Evolutionary conservation across 2,888 invertebrate genomes (phyloP).

Genomic region (Apodemia mormo): DNA sequence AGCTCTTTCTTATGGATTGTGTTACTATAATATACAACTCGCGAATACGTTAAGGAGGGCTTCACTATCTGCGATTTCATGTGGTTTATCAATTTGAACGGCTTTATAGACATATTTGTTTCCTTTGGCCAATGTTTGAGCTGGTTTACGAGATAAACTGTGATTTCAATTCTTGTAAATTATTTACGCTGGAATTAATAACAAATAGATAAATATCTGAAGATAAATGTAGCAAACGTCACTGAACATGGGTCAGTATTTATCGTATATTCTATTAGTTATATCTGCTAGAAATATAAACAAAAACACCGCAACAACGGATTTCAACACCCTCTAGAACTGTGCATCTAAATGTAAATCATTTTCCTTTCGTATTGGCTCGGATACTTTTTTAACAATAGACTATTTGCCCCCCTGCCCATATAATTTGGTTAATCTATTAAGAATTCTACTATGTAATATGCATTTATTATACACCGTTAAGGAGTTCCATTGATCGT

Average conservation of each 20-base stretch:
- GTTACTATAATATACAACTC: slow-evolving; percentile 75
- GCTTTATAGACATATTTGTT: slow-evolving; percentile 67
- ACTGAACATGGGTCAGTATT: slow-evolving; percentile 23
- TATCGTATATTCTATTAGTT: slow-evolving; percentile 13
- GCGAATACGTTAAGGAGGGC: slow-evolving; percentile 63
- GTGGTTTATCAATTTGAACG: slow-evolving; percentile 73
- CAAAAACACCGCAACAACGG: no score
- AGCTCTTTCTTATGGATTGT: slow-evolving; percentile 75
- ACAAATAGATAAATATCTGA: slow-evolving; percentile 26
- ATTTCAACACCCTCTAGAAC: no score
- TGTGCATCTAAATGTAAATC: no score
- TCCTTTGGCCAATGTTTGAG: slow-evolving; percentile 57
- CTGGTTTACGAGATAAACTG: slow-evolving; percentile 55
- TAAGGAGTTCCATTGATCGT: no score
- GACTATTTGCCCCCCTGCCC: no score
- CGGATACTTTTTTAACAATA: no score
- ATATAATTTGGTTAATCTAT: no score
- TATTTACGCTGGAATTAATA: slow-evolving; percentile 33
- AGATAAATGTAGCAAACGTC: slow-evolving; percentile 22
- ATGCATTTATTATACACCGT: no score
- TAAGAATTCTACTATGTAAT: no score
- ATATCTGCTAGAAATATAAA: background rate
- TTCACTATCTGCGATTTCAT: slow-evolving; percentile 70
- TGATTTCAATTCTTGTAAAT: slow-evolving; percentile 37
- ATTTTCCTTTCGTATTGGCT: no score